Base-by-base conservation (phyloP, 1,140 invertebrate genomes). In the Oryctes rhinoceros region DNA sequence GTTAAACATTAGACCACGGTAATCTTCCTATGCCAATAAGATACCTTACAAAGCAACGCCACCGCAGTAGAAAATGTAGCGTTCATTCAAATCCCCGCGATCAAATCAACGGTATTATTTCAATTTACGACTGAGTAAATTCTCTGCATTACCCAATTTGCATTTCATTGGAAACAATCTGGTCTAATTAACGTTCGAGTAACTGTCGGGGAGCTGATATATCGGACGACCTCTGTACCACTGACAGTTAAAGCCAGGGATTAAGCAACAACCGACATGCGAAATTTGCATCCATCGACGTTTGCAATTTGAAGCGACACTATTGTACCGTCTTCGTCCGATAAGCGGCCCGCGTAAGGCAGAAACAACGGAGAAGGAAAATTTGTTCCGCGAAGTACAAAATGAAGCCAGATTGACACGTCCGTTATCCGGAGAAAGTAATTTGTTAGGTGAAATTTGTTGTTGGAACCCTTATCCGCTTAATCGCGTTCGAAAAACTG, bases 131-230 rank as follows among this genome's bases (percentile, higher is more conserved):
- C 7, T 35, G 24, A 71, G 65, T 24, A 71, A 71, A 71, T 71
- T 35, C 65, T 37, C 65, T 71, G 65, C 35, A 71, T 71, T 71
- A 71, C 65, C 65, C 65, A 71, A 71, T 71, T 71, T 71, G 24
- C 65, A 71, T 71, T 71, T 71, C 65, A 71, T 71, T 71, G 65
- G 65, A 71, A 71, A 71, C 65, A 71, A 71, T 71, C 65, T 71
- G 65, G 65, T 71, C 65, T 71, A 71, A 71, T 71, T 71, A 71
- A 71, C 65, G 65, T 71, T 71, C 65, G 65, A 24, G 35, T 71
- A 71, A 35, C 65, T 30, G 65, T 71, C 53, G 65, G 65, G 65
- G 65, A 35, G 65, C 65, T 37, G 65, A 71, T 71, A 71, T 71
- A 71, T 71, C 65, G 65, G 65, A 71, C 65, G 35, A 24, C 24